Percentiles rank a stretch among this genome's conserved stretches.
Evolutionary conservation across 2,888 invertebrate species (phyloP).

Genomic region (Acrocera orbiculus): DNA sequence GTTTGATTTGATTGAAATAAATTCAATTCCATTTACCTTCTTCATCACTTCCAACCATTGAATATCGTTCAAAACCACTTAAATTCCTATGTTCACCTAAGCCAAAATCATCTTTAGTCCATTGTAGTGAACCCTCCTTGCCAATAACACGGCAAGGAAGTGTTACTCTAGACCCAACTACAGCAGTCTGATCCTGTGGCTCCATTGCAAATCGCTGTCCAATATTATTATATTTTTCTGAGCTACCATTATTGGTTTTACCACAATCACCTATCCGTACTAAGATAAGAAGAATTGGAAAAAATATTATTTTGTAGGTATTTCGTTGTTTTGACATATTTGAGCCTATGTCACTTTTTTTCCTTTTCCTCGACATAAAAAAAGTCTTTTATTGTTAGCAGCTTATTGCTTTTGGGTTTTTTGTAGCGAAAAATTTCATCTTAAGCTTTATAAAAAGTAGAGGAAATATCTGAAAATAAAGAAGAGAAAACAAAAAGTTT

Average conservation of each 20-base stretch:
- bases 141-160: conserved; percentile 79
- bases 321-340: conserved; percentile 10
- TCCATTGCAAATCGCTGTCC: conserved; percentile 77
- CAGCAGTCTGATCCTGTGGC: conserved; percentile 80
- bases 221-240: conserved; percentile 5
- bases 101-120: conserved; percentile 95
- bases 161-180: conserved; percentile 73
- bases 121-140: conserved; percentile 79
- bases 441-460: too few species aligned
- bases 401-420: too few species aligned
- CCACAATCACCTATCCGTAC: conserved; percentile 10
- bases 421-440: too few species aligned
- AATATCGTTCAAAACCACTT: conserved; percentile 81
- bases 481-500: too few species aligned
- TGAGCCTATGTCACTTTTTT: too few species aligned
- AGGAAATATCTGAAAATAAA: too few species aligned
- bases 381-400: too few species aligned
- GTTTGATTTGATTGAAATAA: too few species aligned
- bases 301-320: conserved; percentile 10
- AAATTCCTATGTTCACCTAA: conserved; percentile 79
- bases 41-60: conserved; percentile 91
- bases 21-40: too few species aligned
- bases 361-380: too few species aligned
- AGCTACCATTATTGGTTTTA: conserved; percentile 1
- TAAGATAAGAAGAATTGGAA: conserved; percentile 11